Percentiles rank a stretch among this genome's conserved stretches.
Evolutionary conservation across 2,797 vertebrate species (phyloP).

Genomic region (Etheostoma nigrum): DNA sequence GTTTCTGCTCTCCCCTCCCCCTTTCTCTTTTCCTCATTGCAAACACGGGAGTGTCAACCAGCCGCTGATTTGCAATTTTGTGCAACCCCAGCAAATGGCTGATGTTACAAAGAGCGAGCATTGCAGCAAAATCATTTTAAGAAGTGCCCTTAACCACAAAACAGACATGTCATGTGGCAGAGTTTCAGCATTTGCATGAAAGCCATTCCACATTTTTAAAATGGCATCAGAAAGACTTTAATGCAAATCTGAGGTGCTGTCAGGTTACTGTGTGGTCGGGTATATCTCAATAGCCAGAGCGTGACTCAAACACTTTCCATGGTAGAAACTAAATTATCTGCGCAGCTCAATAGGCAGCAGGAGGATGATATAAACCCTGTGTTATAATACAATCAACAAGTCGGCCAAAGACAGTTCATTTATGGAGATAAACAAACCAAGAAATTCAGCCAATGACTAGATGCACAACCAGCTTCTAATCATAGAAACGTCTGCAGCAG

Average conservation of each 20-base stretch:
- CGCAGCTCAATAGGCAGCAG: slow-evolving; percentile 16
- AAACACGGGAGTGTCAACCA: slow-evolving; percentile 73
- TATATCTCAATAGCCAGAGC: slow-evolving; percentile 47
- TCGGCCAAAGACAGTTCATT: background rate
- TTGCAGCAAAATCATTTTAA: slow-evolving; percentile 59
- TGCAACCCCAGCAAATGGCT: slow-evolving; percentile 58
- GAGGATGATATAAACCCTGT: slow-evolving; percentile 14
- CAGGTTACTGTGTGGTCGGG: slow-evolving; percentile 53
- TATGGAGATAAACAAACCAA: background rate
- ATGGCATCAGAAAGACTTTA: slow-evolving; percentile 51
- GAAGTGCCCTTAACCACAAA: slow-evolving; percentile 49
- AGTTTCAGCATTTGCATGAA: slow-evolving; percentile 57
- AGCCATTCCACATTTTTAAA: slow-evolving; percentile 45
- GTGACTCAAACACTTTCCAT: slow-evolving; percentile 37
- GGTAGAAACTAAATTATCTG: slow-evolving; percentile 12
- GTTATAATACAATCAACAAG: slow-evolving; percentile 29
- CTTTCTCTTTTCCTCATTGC: slow-evolving; percentile 26
- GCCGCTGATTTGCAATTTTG: slow-evolving; percentile 71
- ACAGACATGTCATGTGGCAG: slow-evolving; percentile 49
- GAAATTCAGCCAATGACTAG: background rate
- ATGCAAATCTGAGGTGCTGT: slow-evolving; percentile 57
- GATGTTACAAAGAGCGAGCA: slow-evolving; percentile 61
- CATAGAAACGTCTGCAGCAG: background rate
- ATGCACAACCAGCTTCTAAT: background rate
- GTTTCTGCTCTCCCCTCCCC: slow-evolving; percentile 31